These are phyloP conservation scores for Lycocerus yunnanus DNA, from an alignment of 2,888 invertebrate genomes.

Conservation along the genomic window DNA sequence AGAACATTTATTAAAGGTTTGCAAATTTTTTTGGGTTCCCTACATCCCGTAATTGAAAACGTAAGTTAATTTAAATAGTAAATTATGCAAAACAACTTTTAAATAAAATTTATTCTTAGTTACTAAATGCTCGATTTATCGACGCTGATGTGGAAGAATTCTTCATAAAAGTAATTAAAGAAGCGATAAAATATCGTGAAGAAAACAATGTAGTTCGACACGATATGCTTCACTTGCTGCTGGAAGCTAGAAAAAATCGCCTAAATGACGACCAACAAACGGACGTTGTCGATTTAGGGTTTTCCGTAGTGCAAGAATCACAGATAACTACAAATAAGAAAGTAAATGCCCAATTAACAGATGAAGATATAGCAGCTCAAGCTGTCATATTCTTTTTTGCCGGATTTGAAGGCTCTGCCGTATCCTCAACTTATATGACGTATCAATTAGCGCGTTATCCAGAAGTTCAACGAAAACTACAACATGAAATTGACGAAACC, in stretches of 20 bases:
- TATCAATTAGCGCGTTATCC: constrained; percentile 65
- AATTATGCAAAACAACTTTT: too few relatives aligned
- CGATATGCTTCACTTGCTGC: too few relatives aligned
- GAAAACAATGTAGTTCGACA: too few relatives aligned
- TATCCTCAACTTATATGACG: constrained; percentile 57
- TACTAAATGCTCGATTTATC: not conserved
- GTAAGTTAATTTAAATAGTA: not conserved
- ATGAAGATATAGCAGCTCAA: too few relatives aligned
- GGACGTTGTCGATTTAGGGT: not conserved
- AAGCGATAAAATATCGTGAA: too few relatives aligned
- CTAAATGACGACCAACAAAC: constrained; percentile 10
- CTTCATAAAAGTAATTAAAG: too few relatives aligned
- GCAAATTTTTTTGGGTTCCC: not conserved
- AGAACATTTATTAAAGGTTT: too few relatives aligned
- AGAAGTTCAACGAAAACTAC: too few relatives aligned
- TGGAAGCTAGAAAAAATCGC: constrained; percentile 50
- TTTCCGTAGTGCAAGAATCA: not conserved
- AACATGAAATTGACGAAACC: too few relatives aligned
- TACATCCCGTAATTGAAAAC: not conserved
- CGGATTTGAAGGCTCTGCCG: constrained; percentile 59
- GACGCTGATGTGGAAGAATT: too few relatives aligned
- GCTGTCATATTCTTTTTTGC: constrained; percentile 62
- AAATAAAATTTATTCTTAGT: not conserved
- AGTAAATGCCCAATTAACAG: too few relatives aligned
- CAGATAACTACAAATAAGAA: constrained; percentile 56